Evolutionary conservation across 23 tunicate genomes (phyloP).

Genomic region (Phallusia fumigata): DNA sequence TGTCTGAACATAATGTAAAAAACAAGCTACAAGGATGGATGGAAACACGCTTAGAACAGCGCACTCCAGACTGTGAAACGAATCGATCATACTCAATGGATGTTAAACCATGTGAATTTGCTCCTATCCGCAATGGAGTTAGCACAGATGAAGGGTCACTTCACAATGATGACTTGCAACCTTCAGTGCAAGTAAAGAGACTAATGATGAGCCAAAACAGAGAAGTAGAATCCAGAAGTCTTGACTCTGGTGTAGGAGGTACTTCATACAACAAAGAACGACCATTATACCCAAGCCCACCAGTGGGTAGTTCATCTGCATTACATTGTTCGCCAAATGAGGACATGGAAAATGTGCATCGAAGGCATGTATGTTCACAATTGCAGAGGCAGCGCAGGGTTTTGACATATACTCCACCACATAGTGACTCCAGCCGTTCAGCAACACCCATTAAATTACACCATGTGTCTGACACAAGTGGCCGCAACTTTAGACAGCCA

Average conservation of each 20-base stretch:
- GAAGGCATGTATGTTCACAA: neutral
- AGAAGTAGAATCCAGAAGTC: constrained; percentile 28
- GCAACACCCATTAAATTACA: neutral
- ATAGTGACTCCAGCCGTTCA: neutral
- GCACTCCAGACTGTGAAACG: neutral
- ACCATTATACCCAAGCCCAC: neutral
- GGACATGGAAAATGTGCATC: neutral
- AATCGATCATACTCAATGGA: neutral
- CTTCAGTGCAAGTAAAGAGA: neutral
- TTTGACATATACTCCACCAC: neutral
- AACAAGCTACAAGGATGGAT: constrained; percentile 31
- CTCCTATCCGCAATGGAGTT: neutral
- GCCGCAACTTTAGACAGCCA: neutral
- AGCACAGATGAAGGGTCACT: neutral
- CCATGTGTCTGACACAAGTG: neutral
- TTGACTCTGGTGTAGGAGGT: constrained; percentile 41
- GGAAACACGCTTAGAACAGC: constrained; percentile 13
- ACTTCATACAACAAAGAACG: neutral
- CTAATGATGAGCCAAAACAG: neutral
- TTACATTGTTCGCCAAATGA: neutral
- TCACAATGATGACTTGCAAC: constrained; percentile 1
- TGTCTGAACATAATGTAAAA: constrained; percentile 11
- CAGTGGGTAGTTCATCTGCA: neutral
- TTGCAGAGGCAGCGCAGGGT: neutral
- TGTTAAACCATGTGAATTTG: neutral